phyloP scores from a whole-genome alignment of 2,888 invertebrate genomes.

The Alsophila aescularia region DNA sequence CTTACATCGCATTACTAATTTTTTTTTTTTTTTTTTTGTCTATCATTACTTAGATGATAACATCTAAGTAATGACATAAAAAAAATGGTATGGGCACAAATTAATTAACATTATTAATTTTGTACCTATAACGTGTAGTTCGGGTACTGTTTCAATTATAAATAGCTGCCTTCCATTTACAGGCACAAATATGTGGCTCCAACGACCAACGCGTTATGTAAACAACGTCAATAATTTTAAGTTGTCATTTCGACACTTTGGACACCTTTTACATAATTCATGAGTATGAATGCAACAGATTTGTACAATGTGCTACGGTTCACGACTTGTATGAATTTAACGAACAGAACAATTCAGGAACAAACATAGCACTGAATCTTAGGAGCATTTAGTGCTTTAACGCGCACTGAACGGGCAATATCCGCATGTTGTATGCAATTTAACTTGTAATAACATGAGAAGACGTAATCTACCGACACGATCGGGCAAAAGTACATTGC shows the following conservation, averaged over 20 bases:
- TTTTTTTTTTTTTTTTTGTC: too few relatives aligned
- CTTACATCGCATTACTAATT: too few relatives aligned
- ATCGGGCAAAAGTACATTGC: neutral
- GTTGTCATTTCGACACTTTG: slow-evolving; percentile 1
- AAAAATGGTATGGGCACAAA: too few relatives aligned
- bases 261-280: slow-evolving; percentile 8
- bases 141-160: neutral
- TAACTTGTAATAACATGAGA: slow-evolving; percentile 10
- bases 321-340: slow-evolving; percentile 1
- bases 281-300: slow-evolving; percentile 7
- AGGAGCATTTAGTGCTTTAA: slow-evolving; percentile 9
- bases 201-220: slow-evolving; percentile 32
- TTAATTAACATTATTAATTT: too few relatives aligned
- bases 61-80: too few relatives aligned
- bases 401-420: slow-evolving; percentile 1
- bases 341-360: slow-evolving; percentile 2
- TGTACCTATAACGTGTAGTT: neutral
- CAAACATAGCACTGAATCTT: neutral
- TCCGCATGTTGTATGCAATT: slow-evolving; percentile 11
- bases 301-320: slow-evolving; percentile 4
- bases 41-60: too few relatives aligned
- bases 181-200: slow-evolving; percentile 37
- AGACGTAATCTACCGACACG: neutral
- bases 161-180: slow-evolving; percentile 34
- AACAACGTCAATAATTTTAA: slow-evolving; percentile 22